phyloP scores from a whole-genome alignment of 1,140 invertebrate genomes.

The Drosophila erecta region DNA sequence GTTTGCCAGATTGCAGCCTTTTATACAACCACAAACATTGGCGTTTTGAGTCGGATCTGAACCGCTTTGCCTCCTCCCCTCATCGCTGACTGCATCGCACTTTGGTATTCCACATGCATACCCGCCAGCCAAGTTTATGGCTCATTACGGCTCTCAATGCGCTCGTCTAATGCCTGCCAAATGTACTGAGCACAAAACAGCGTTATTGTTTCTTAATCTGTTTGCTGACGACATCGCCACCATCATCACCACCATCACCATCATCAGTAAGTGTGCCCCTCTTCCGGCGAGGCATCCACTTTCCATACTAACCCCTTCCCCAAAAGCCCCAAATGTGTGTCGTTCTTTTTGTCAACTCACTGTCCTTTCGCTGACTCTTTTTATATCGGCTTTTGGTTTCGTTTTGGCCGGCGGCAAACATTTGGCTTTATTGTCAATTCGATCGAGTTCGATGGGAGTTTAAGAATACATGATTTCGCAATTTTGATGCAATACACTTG shows the following conservation, averaged over 20 bases:
- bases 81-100: conserved; percentile 46
- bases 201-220: conserved; percentile 74
- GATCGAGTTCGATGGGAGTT: conserved; percentile 36
- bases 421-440: conserved; percentile 44
- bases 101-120: conserved; percentile 72
- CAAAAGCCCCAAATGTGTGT: conserved; percentile 6
- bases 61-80: conserved; percentile 17
- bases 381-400: conserved; percentile 13
- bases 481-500: conserved; percentile 26
- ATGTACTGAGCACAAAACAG: conserved; percentile 44
- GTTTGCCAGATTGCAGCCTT: conserved; percentile 37
- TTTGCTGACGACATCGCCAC: conserved; percentile 43
- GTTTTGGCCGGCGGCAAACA: conserved; percentile 41
- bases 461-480: conserved; percentile 43
- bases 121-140: conserved; percentile 54
- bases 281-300: conserved; percentile 14
- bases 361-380: conserved; percentile 12
- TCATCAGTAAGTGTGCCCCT: conserved; percentile 15
- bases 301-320: conserved; percentile 23
- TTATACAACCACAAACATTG: conserved; percentile 55
- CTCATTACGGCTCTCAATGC: conserved; percentile 66
- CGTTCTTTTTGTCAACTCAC: conserved; percentile 32
- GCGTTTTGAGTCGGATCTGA: conserved; percentile 15
- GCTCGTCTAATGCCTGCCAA: conserved; percentile 53
- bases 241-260: conserved; percentile 32